These are phyloP conservation scores for Chymomyza fuscimana DNA, from an alignment of 2,888 invertebrate species.

Conservation along the genomic window DNA sequence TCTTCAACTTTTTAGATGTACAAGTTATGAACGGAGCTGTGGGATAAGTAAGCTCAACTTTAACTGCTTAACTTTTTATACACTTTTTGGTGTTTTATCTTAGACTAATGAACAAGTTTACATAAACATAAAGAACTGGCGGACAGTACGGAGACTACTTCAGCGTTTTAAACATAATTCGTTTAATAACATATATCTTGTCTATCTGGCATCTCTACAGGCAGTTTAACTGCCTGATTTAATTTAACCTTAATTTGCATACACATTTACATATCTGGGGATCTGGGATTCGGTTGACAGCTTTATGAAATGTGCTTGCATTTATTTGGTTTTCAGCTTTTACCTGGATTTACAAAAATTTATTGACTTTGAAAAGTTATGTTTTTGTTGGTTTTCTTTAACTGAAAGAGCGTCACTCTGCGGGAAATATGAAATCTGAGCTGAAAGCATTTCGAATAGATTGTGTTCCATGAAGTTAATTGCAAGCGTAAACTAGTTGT, in stretches of 20 bases:
- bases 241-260: neutral
- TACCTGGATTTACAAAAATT: neutral
- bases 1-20: constrained; percentile 21
- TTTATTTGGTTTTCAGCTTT: neutral
- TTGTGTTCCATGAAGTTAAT: no score
- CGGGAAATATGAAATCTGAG: no score
- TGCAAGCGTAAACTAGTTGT: no score
- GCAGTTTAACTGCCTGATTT: neutral
- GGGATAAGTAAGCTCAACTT: neutral
- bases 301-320: neutral
- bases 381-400: neutral
- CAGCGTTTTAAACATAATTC: no score
- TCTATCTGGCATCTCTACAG: neutral
- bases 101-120: neutral
- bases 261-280: neutral
- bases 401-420: no score
- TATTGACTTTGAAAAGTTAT: neutral
- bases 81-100: neutral
- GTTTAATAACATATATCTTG: no score
- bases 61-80: neutral
- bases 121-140: neutral
- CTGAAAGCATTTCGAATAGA: no score
- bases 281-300: neutral
- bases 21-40: neutral
- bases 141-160: no score